Evolutionary conservation across 2,113 vertebrate species (phyloP).

Genomic region (Herpailurus yagouaroundi): DNA sequence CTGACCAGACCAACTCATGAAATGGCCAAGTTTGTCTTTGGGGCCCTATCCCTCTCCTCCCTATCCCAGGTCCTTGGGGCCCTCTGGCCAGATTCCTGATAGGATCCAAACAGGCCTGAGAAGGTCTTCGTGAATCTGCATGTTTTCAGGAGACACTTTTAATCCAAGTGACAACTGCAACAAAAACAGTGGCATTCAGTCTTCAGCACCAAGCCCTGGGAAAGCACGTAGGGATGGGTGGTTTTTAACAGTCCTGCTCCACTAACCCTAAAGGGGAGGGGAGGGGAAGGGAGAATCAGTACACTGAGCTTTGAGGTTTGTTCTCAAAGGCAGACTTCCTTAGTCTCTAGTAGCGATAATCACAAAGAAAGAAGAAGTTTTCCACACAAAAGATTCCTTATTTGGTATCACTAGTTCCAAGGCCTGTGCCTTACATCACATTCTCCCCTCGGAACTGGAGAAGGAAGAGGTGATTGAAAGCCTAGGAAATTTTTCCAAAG

Average conservation of each 20-base stretch:
- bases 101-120: background rate
- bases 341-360: background rate
- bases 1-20: background rate
- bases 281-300: background rate
- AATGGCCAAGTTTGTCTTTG: background rate
- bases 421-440: background rate
- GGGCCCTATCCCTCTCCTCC: background rate
- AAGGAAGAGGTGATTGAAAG: background rate
- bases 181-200: background rate
- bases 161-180: background rate
- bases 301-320: background rate
- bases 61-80: background rate
- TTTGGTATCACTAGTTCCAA: background rate
- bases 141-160: background rate
- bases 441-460: background rate
- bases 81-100: background rate
- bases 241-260: background rate
- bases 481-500: background rate
- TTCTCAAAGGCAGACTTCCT: background rate
- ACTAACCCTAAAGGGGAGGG: background rate
- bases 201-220: background rate
- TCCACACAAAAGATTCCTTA: background rate
- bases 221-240: background rate
- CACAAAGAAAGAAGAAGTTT: conserved; percentile 4
- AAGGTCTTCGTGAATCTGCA: background rate